Percentiles rank a stretch among this genome's conserved stretches.
Evolutionary conservation across 2,113 vertebrate genomes (phyloP).

Genomic region (Struthidea cinerea): DNA sequence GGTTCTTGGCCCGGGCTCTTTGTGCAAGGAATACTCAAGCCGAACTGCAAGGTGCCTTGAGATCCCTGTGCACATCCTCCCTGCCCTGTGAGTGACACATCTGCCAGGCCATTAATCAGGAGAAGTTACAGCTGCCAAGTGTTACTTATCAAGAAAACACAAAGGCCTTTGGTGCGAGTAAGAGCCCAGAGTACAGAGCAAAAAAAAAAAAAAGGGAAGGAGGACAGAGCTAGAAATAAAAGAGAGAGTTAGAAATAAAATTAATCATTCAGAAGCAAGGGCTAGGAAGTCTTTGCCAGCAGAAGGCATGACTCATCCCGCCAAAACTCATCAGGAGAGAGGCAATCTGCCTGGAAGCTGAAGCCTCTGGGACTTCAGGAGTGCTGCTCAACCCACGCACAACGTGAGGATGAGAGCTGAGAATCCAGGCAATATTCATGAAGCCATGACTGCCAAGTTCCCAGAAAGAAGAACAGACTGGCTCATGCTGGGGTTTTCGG

Average conservation of each 20-base stretch:
- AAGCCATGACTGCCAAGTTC: background rate
- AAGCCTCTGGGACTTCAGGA: constrained; percentile 20
- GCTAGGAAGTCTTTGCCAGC: constrained; percentile 8
- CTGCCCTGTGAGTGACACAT: background rate
- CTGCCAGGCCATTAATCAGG: background rate
- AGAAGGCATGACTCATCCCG: background rate
- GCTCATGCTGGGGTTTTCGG: background rate
- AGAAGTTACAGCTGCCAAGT: background rate
- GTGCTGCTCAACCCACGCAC: background rate
- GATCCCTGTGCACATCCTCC: background rate
- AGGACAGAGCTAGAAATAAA: background rate
- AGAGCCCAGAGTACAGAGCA: background rate
- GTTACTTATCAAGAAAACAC: background rate
- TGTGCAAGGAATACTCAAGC: background rate
- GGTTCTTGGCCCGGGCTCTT: background rate
- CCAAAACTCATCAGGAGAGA: background rate
- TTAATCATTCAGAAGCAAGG: background rate
- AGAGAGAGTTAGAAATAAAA: background rate
- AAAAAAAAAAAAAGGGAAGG: background rate
- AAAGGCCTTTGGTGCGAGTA: background rate
- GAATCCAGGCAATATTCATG: background rate
- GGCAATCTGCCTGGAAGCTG: background rate
- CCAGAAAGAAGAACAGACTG: background rate
- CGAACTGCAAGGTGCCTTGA: background rate
- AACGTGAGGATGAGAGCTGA: background rate